These are phyloP conservation scores for Physella acuta DNA, from an alignment of 1,140 invertebrate species.

Conservation along the genomic window DNA sequence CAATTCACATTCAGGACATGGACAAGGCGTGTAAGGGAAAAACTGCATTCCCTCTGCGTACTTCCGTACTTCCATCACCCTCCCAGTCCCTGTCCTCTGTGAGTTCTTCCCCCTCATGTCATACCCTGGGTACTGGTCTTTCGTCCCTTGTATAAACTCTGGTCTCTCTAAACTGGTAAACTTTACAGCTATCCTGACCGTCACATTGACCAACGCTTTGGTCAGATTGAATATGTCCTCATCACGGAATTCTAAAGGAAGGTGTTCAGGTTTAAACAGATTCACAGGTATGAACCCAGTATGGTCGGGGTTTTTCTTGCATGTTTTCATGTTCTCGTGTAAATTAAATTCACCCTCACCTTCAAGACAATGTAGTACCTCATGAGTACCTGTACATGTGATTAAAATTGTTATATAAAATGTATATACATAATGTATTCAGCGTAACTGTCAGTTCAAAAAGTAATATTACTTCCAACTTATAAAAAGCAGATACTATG, in stretches of 20 bases:
- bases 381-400: too few relatives aligned
- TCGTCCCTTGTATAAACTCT: neutral
- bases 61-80: neutral
- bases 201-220: neutral
- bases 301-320: too few relatives aligned
- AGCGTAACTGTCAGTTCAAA: too few relatives aligned
- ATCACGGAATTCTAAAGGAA: neutral
- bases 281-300: too few relatives aligned
- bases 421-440: too few relatives aligned
- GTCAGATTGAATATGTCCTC: neutral
- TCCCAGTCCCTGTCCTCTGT: neutral
- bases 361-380: too few relatives aligned
- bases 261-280: neutral
- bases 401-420: too few relatives aligned
- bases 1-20: neutral
- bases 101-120: neutral
- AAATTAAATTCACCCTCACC: too few relatives aligned
- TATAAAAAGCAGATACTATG: too few relatives aligned
- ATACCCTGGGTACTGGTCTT: neutral
- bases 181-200: neutral
- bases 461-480: too few relatives aligned
- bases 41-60: neutral
- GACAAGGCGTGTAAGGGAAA: too few relatives aligned
- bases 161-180: neutral
- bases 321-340: too few relatives aligned